phyloP scores from a whole-genome alignment of 2,888 invertebrate genomes.

The Torymus aiolomorphi region DNA sequence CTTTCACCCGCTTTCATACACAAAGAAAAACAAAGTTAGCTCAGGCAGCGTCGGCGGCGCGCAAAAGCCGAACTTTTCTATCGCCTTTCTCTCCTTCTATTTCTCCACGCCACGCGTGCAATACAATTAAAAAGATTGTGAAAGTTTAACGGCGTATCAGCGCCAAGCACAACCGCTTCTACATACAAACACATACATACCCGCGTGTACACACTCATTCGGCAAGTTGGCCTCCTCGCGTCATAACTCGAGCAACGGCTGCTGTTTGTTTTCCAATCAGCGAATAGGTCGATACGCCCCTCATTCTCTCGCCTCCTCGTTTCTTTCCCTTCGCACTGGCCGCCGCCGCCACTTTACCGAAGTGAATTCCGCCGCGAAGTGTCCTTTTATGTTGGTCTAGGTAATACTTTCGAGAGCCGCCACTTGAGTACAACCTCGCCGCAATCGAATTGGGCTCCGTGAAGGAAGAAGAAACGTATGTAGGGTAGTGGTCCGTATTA shows the following conservation, averaged over 20 bases:
- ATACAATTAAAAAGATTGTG: constrained; percentile 74
- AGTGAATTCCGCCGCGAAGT: constrained; percentile 57
- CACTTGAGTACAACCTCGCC: constrained; percentile 23
- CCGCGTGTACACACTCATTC: constrained; percentile 5
- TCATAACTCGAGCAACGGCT: constrained; percentile 60
- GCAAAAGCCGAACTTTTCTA: constrained; percentile 68
- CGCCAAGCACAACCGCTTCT: constrained; percentile 49
- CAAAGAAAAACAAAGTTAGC: constrained; percentile 37
- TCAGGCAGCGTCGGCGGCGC: too few species aligned
- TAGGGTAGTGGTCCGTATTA: too few species aligned
- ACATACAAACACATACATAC: constrained; percentile 21
- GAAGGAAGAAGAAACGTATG: not conserved
- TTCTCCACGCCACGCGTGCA: constrained; percentile 56
- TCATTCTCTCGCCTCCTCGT: not conserved
- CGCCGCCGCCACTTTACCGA: constrained; percentile 42
- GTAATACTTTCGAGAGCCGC: constrained; percentile 54
- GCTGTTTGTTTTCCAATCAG: constrained; percentile 71
- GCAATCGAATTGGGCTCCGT: constrained; percentile 23
- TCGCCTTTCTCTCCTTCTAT: constrained; percentile 62
- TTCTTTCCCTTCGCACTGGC: too few species aligned
- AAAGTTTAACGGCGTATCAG: constrained; percentile 63
- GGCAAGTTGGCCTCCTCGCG: constrained; percentile 60
- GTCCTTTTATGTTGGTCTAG: constrained; percentile 58
- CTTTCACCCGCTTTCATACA: not conserved
- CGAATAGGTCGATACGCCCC: constrained; percentile 61